Conservation (phyloP, 2,797 vertebrate genomes). For the Distichodus sexfasciatus region DNA sequence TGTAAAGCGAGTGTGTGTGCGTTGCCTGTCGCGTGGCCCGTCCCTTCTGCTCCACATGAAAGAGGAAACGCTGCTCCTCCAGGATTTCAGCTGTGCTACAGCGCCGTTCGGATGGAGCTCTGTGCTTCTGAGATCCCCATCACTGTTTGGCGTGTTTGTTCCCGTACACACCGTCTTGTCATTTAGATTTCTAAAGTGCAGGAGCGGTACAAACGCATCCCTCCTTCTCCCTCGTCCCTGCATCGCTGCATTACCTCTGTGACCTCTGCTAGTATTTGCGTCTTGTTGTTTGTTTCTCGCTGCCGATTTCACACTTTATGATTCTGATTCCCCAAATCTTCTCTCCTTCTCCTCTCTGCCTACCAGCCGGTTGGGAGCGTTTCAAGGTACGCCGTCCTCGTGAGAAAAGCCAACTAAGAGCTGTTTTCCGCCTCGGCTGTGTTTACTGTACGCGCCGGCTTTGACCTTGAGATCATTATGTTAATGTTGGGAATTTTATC, state of each 20-base stretch:
- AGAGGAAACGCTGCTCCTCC: slow-evolving; percentile 40
- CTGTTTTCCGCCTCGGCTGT: slow-evolving; percentile 37
- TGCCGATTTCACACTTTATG: slow-evolving; percentile 19
- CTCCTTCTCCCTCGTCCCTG: too few species aligned
- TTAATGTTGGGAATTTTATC: slow-evolving; percentile 62
- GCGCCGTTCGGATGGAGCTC: slow-evolving; percentile 29
- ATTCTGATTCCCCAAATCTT: slow-evolving; percentile 23
- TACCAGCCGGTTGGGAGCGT: slow-evolving; percentile 27
- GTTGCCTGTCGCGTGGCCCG: slow-evolving; percentile 37
- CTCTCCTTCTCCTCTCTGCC: background rate
- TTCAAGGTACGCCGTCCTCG: slow-evolving; percentile 22
- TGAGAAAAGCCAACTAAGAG: slow-evolving; percentile 27
- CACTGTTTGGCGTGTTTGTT: background rate
- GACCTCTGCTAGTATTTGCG: slow-evolving; percentile 2
- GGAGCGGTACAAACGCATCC: slow-evolving; percentile 13
- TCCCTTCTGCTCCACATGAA: slow-evolving; percentile 46
- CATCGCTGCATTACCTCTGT: too few species aligned
- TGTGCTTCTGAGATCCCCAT: slow-evolving; percentile 1
- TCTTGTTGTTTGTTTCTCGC: slow-evolving; percentile 28
- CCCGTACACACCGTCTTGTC: slow-evolving; percentile 5
- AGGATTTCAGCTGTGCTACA: slow-evolving; percentile 42
- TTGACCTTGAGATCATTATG: slow-evolving; percentile 70
- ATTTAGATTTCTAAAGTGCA: slow-evolving; percentile 25
- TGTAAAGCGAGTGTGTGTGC: slow-evolving; percentile 43
- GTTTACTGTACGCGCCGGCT: slow-evolving; percentile 44